Base-by-base conservation (phyloP, 92 coral and sea anemone genomes). In the Epizoanthus rinbou region DNA sequence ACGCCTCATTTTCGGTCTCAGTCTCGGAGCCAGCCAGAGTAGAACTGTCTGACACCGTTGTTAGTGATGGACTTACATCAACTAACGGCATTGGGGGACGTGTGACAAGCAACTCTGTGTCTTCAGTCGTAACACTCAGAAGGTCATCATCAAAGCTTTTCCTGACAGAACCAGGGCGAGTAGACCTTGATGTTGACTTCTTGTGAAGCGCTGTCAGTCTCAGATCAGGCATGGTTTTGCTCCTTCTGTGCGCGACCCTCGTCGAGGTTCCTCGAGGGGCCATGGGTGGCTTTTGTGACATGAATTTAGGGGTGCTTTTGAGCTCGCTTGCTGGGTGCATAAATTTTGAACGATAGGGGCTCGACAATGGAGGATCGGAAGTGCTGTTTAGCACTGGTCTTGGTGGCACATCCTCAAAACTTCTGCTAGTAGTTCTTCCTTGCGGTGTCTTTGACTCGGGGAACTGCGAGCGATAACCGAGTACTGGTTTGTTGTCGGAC, bases 61-160 rank as follows among this genome's bases (percentile, higher is more conserved):
- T 91, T 65, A 94, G 82, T 4, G 99, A 97, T 2, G 99, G 99
- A 59, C 98, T 97, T 15, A 79, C 99, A 58, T 94, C 98, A 25
- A 97, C 91, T 52, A 97, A 59, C 24, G 98, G 99, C 99, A 97
- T 94, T 11, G 99, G 89, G 15, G 99, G 99, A 64, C 85, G 92
- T 65, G 92, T 92, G 64, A 97, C 87, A 2, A 97, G 86, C 59
- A 80, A 79, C 74, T 97, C 98, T 8, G 99, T 97, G 83, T 94
- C 97, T 50, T 87, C 92, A 9, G 98, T 93, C 9, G 87, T 87
- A 28, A 88, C 47, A 69, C 95, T 93, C 37, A 87, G 54, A 78
- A 91, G 85, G 57, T 93, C 98, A 58, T 91, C 95, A 31, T 93
- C 98, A 71, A 91, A 88, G 74, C 98, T 93, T 35, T 90, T 90